Evolutionary conservation across 2,888 invertebrate species (phyloP).

Genomic region (Trilocha varians): DNA sequence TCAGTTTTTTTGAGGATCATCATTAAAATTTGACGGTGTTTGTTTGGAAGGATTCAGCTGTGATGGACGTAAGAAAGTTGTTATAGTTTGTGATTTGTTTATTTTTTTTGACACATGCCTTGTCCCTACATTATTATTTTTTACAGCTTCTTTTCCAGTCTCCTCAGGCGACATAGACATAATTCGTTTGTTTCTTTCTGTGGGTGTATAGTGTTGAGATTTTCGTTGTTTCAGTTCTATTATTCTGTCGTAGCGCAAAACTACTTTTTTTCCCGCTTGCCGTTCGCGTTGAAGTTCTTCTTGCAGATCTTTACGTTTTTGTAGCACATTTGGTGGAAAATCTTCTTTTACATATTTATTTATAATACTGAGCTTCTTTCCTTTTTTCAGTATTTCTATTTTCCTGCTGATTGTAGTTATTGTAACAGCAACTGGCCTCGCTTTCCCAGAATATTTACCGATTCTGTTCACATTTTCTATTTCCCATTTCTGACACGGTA

Average conservation of each 20-base stretch:
- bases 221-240: constrained; percentile 2
- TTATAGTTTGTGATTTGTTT: constrained; percentile 7
- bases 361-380: constrained; percentile 5
- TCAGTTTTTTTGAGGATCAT: too few species aligned
- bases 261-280: constrained; percentile 10
- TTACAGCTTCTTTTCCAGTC: background rate
- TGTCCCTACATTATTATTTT: background rate
- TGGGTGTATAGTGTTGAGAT: background rate
- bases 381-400: constrained; percentile 16
- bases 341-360: constrained; percentile 16
- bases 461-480: constrained; percentile 2
- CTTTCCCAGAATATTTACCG: constrained; percentile 1
- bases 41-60: background rate
- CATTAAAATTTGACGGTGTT: background rate
- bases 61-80: constrained; percentile 8
- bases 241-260: constrained; percentile 13
- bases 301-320: constrained; percentile 17
- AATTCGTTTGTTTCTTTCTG: constrained; percentile 3
- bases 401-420: constrained; percentile 13
- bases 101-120: background rate
- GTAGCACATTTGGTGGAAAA: constrained; percentile 13
- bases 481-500: background rate
- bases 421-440: constrained; percentile 5
- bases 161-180: background rate
- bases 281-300: constrained; percentile 12